Base-by-base conservation (phyloP, 2,113 vertebrate species). In the Nesogale talazaci region DNA sequence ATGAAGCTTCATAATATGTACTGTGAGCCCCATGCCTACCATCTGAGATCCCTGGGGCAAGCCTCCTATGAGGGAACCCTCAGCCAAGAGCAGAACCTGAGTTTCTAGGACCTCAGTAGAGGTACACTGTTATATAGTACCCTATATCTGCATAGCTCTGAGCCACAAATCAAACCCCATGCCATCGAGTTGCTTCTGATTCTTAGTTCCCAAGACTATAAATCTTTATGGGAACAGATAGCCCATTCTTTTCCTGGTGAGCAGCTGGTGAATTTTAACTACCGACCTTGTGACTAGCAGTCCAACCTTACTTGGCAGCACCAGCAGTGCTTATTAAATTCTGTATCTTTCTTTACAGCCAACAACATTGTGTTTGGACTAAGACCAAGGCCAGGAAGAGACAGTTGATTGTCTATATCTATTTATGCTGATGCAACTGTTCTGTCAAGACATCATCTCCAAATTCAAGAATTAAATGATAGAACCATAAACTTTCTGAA, bases 1-100 rank as follows among this genome's bases (percentile, higher is more conserved):
- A 23, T 10, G 9, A 65, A 61, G 59, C 23, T 61, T 25, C 46
- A 52, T 52, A 52, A 52, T 6, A 52, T 52, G 14, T 52, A 52
- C 46, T 52, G 46, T 52, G 46, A 52, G 46, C 2, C 19, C 12
- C 0, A 0, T 16, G 42, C 36, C 59, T 25, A 0, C 20, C 2
- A 23, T 15, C 17, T n/a, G 16, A 22, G 15, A 4, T 56, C 12
- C 31, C 4, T 52, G 46, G 46, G 46, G 46, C 46, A 52, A 52
- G 9, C 46, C 46, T 10, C 46, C 46, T 52, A 52, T 52, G 9
- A 52, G 42, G 42, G 46, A 61, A 1, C 15, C 9, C 4, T 25
- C 0, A 25, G 19, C 57, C 40, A 3, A 15, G 72, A 40, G 8
- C 3, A 46, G 15, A 2, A 29, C 23, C 0, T 5, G 0, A 6